These are phyloP conservation scores for Microcebus ravelobensis DNA, from an alignment of 2,113 vertebrate genomes.

Conservation along the genomic window DNA sequence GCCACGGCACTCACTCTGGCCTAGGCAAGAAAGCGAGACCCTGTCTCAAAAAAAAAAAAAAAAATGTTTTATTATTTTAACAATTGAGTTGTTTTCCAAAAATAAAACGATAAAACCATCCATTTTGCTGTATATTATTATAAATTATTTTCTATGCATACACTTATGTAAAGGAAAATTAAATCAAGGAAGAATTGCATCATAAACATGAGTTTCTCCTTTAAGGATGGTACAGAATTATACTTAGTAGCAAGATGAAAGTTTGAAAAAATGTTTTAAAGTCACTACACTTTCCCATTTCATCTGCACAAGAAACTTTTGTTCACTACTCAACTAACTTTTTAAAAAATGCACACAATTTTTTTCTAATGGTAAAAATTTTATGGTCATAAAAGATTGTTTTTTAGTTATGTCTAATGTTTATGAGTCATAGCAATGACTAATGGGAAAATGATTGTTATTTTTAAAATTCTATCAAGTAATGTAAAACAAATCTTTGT, in stretches of 20 bases:
- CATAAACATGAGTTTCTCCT: neutral
- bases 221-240: neutral
- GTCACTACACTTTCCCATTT: neutral
- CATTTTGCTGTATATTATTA: neutral
- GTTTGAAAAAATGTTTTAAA: slow-evolving; percentile 29
- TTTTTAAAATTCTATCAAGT: neutral
- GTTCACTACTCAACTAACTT: neutral
- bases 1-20: too few species aligned
- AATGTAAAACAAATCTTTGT: too few species aligned
- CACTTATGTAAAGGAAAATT: slow-evolving; percentile 10
- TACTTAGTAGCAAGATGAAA: neutral
- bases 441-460: neutral
- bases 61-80: neutral
- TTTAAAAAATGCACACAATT: neutral
- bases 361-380: neutral
- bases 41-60: too few species aligned
- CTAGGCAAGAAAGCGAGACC: too few species aligned
- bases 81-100: neutral
- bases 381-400: neutral
- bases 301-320: neutral
- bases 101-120: neutral
- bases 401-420: neutral
- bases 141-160: neutral
- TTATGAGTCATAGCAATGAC: neutral
- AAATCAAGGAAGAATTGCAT: slow-evolving; percentile 1